These are phyloP conservation scores for Rhodophaea formosa DNA, from an alignment of 2,888 invertebrate genomes.

Conservation along the genomic window DNA sequence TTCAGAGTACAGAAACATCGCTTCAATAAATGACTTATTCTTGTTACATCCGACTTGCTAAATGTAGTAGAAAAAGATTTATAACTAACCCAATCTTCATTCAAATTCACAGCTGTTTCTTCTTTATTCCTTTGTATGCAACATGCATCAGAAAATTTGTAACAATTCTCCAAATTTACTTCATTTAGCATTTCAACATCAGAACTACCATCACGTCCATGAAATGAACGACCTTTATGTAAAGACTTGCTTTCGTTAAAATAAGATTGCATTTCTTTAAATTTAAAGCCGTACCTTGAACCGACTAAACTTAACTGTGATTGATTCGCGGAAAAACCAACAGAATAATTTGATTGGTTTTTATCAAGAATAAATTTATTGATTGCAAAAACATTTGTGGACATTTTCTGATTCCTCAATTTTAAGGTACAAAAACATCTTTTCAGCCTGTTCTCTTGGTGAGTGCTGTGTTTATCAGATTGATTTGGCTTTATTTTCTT, in stretches of 20 bases:
- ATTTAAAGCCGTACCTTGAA: neutral
- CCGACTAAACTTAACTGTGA: neutral
- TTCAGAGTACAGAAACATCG: constrained; percentile 29
- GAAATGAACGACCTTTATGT: neutral
- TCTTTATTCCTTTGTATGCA: neutral
- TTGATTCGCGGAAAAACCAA: neutral
- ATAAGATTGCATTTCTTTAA: constrained; percentile 12
- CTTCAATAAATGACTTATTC: constrained; percentile 8
- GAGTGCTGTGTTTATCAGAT: neutral
- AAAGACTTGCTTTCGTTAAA: neutral
- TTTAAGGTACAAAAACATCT: constrained; percentile 46
- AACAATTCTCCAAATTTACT: neutral
- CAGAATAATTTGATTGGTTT: neutral
- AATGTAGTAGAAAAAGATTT: neutral
- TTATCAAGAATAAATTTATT: neutral
- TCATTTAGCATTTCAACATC: neutral
- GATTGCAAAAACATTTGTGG: constrained; percentile 3
- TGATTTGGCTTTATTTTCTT: neutral
- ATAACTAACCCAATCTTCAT: neutral
- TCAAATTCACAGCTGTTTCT: neutral
- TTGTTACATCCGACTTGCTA: neutral
- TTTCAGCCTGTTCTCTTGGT: constrained; percentile 25
- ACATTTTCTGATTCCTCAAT: constrained; percentile 30
- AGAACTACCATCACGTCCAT: neutral
- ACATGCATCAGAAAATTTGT: constrained; percentile 6